These are phyloP conservation scores for Ciconia stormi DNA, from an alignment of 2,113 vertebrate species.

Conservation along the genomic window DNA sequence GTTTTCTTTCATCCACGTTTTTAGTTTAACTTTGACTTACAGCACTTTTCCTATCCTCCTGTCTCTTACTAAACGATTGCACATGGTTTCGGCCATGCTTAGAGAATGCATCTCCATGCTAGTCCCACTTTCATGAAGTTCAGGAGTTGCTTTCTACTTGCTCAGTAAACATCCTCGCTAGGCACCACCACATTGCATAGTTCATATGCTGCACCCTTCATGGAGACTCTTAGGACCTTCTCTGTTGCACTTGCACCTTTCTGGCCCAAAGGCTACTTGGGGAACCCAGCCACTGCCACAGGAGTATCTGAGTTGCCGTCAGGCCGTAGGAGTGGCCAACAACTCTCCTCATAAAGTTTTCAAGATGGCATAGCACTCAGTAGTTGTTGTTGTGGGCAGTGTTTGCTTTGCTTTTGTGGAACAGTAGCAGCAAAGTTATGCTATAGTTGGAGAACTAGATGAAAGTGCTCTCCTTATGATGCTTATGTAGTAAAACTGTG, in stretches of 20 bases:
- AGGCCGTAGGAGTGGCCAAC: accelerated
- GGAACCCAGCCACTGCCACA: background rate
- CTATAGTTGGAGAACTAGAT: background rate
- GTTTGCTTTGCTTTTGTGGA: background rate
- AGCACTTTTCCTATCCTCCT: background rate
- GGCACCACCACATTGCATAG: background rate
- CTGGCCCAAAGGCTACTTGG: background rate
- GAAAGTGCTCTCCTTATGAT: background rate
- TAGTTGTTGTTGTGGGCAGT: too few species aligned
- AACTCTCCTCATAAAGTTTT: background rate
- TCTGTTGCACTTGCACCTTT: background rate
- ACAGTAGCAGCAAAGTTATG: background rate
- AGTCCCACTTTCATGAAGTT: background rate
- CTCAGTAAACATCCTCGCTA: background rate
- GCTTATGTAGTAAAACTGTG: background rate
- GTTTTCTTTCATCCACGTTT: background rate
- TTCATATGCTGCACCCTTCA: background rate
- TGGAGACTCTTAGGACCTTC: background rate
- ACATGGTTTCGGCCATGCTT: background rate
- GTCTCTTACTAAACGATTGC: background rate
- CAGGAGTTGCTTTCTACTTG: background rate
- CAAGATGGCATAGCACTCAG: background rate
- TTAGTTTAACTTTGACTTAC: background rate
- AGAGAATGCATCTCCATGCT: background rate
- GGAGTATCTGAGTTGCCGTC: background rate